Base-by-base conservation (phyloP, 2,797 vertebrate genomes). In the Monodelphis domestica region DNA sequence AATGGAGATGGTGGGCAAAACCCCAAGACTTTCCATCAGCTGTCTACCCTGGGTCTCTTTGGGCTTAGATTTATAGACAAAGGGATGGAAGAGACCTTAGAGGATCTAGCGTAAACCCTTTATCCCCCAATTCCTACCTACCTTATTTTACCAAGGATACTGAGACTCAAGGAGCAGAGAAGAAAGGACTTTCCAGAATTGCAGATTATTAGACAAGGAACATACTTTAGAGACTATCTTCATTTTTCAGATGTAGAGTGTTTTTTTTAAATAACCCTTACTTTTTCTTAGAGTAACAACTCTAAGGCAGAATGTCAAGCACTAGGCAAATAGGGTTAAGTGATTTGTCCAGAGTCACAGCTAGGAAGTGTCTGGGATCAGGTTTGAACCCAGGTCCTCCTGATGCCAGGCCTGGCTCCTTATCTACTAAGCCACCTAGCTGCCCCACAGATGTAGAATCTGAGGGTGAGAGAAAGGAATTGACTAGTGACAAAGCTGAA, bases 1-100 rank as follows among this genome's bases (percentile, higher is more conserved):
- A n/a, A 45, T 95, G 91, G 12, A 57, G 89, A 50, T 90, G 90
- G 87, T 12, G 50, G 87, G 54, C 21, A 88, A 55, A 96, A 33
- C 55, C 88, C 87, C 89, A 91, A 50, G 11, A 24, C 38, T 78
- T 45, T 78, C 38, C 38, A 24, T 78, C 21, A 84, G 33, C 57
- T 91, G 91, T 12, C 5, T 84, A 4, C 26, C 53, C 54, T 55
- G 89, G 59, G 38, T 45, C 38, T 45, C 5, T 84, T 17, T 84
- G 21, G 70, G 70, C 21, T 84, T 50, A 87, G 87, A 88, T 15
- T 53, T 17, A 14, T 51, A 55, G 70, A 21, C 15, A 52, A 30
- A 90, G 28, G 21, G 53, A 59, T 4, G 0, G n/a, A 10, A 70
- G 26, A 38, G 33, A 53, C 29, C 70, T 26, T 3, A 89, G 26